A percentile compares a stretch with the other conserved stretches of the same genome.
Evolutionary conservation across 2,113 vertebrate species (phyloP).

Genomic region (Grantiella picta): DNA sequence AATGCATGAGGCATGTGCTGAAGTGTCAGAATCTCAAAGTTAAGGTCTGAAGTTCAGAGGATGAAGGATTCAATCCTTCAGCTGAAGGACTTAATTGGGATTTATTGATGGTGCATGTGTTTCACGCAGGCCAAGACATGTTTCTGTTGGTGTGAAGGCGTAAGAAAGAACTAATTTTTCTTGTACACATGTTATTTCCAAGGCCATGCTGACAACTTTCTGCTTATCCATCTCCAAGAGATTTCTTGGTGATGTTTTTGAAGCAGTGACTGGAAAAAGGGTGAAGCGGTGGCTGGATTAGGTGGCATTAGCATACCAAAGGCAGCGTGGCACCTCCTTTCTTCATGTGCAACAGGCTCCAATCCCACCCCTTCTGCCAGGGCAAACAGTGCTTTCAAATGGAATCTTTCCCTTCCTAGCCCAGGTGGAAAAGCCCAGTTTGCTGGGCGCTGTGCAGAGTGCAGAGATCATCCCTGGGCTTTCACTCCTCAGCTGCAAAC

Average conservation of each 20-base stretch:
- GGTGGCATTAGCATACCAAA: background rate
- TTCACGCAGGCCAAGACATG: background rate
- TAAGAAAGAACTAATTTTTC: background rate
- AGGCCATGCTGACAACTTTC: background rate
- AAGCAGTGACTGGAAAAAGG: background rate
- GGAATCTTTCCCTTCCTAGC: background rate
- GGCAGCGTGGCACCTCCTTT: background rate
- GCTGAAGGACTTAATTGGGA: background rate
- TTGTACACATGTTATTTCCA: fast-evolving
- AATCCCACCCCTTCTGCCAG: background rate
- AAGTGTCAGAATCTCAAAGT: background rate
- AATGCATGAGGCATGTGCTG: fast-evolving
- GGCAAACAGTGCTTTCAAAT: background rate
- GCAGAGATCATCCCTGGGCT: background rate
- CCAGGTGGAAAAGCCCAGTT: fast-evolving
- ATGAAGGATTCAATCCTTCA: background rate
- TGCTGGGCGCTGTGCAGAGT: background rate
- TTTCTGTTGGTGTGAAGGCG: background rate
- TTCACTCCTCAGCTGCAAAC: background rate
- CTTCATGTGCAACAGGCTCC: background rate
- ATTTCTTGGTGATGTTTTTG: background rate
- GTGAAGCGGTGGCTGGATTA: background rate
- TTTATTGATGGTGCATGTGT: background rate
- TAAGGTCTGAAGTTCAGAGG: background rate
- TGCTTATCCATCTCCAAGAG: background rate